A percentile compares a stretch with the other conserved stretches of the same genome.
Evolutionary conservation across 2,113 vertebrate species (phyloP).

Genomic region (Muscicapa adusta): DNA sequence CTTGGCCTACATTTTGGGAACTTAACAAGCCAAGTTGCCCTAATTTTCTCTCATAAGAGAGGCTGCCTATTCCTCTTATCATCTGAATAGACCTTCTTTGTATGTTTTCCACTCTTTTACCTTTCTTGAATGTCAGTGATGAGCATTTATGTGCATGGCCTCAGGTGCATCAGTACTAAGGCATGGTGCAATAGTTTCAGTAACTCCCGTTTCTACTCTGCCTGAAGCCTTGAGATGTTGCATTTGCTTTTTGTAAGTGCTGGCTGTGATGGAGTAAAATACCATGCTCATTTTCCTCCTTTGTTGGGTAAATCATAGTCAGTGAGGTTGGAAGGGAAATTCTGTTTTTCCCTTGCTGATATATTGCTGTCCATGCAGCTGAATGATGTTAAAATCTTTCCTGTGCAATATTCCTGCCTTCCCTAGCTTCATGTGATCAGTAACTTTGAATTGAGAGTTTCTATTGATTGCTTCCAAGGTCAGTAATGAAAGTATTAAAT

Average conservation of each 20-base stretch:
- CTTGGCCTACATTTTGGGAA: not conserved
- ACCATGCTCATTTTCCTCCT: not conserved
- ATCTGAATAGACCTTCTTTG: not conserved
- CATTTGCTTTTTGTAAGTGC: not conserved
- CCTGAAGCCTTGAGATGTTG: not conserved
- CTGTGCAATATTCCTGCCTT: not conserved
- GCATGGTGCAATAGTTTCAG: not conserved
- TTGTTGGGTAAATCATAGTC: not conserved
- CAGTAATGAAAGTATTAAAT: not conserved
- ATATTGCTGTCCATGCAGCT: not conserved
- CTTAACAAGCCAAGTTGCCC: not conserved
- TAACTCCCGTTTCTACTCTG: not conserved
- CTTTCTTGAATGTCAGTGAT: not conserved
- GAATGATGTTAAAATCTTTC: not conserved
- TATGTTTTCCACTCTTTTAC: not conserved
- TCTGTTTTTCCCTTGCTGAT: not conserved
- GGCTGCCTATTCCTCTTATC: not conserved
- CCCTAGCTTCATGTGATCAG: fast-evolving
- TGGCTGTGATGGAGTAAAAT: not conserved
- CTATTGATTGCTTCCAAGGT: not conserved
- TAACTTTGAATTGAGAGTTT: not conserved
- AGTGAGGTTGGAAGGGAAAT: not conserved
- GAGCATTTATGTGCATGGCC: not conserved
- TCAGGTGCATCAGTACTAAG: not conserved
- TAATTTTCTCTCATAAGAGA: not conserved